Evolutionary conservation across 2,113 vertebrate genomes (phyloP), one percentile per base, ranked within the genome.

Genomic region (Gopherus evgoodei): DNA sequence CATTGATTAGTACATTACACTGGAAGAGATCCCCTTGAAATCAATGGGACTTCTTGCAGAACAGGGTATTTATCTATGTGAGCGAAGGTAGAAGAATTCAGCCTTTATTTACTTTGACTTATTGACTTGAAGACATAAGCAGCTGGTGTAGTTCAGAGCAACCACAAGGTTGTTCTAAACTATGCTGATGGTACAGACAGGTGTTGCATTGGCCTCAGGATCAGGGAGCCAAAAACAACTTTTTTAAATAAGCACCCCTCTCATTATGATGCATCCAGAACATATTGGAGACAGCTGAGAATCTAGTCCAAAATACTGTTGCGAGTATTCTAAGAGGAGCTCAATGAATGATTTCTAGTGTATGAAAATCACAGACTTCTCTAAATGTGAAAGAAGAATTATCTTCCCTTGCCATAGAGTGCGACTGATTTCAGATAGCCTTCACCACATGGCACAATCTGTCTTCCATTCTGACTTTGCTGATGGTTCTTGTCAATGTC

Each of bases 401-500:
- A 69, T 69, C 31, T 69, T 69, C 35, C 62, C 16, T n/a, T 69
- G 35, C 62, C 62, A 10, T 17, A n/a, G 35, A n/a, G 62, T n/a
- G 35, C 4, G 7, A 21, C 62, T 90, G 91, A 86, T 91, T 95
- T 95, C 85, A 82, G 84, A 59, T 11, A 80, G 9, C 86, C 14
- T 90, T 19, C 86, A 22, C 93, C 89, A 90, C 81, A 44, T 11
- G 27, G 52, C 84, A 62, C 78, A 88, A 75, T 82, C 84, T 52
- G 12, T 86, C 38, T 92, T 93, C 6, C 72, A 76, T 93, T 97
- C 89, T 81, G 53, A 69, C 42, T 50, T 52, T 65, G 56, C 86
- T 91, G 81, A 82, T 93, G 86, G 79, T 82, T 94, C 22, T n/a
- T 87, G 81, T 82, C 93, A 88, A 59, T 93, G 90, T 69, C 52